Conservation (phyloP, 2,113 vertebrate genomes). For the Campylomormyrus tamandua region DNA sequence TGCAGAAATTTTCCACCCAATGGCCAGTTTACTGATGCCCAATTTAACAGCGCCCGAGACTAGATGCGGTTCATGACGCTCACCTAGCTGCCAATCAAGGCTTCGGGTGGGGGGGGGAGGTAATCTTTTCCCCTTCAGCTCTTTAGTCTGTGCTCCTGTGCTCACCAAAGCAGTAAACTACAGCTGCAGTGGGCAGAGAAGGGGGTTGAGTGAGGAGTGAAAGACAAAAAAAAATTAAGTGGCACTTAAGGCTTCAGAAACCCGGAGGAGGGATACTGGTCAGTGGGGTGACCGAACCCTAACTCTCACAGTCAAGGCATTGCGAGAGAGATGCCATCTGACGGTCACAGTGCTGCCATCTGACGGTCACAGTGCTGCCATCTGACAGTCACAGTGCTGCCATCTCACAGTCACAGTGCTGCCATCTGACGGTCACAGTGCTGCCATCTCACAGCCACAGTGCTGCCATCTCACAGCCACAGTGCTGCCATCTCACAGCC, state of each 20-base stretch:
- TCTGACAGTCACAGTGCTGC: too few species aligned
- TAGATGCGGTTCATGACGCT: constrained; percentile 28
- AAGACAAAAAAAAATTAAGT: not conserved
- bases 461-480: too few species aligned
- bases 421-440: too few species aligned
- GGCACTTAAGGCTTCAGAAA: not conserved
- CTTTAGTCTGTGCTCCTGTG: not conserved
- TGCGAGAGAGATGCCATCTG: too few species aligned
- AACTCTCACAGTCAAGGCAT: not conserved
- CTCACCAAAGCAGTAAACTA: not conserved
- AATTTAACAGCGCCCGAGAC: constrained; percentile 36
- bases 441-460: too few species aligned
- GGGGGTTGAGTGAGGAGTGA: not conserved
- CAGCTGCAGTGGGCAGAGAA: not conserved
- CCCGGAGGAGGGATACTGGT: not conserved
- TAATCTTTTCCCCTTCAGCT: not conserved
- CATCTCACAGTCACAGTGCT: too few species aligned
- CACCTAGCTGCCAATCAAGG: constrained; percentile 14
- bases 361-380: too few species aligned
- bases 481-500: too few species aligned
- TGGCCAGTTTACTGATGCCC: constrained; percentile 36
- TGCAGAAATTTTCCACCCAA: constrained; percentile 38
- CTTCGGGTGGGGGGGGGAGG: not conserved
- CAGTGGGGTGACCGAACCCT: not conserved
- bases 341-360: too few species aligned